Evolutionary conservation across 1,140 invertebrate genomes (phyloP), one percentile per base, ranked within the genome.

Genomic region (Sogatella furcifera): DNA sequence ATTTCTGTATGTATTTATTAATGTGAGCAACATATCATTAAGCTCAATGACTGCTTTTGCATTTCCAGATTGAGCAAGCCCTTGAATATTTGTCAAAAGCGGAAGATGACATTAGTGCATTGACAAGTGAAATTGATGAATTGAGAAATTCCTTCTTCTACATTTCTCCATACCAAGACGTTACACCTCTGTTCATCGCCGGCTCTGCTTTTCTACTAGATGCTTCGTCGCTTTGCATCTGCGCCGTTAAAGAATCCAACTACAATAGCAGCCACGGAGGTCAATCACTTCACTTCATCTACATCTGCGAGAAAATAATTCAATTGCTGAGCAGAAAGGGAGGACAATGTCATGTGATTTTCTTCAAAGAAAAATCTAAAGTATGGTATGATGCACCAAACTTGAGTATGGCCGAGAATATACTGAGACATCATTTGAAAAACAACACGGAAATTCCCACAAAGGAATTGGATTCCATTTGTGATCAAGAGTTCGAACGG

Each of bases 201-300:
- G 57, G 61, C 22, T 19, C 46, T 15, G 8, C 28, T 38, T 62
- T 62, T 15, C 28, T 62, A 13, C 15, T 62, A 0, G 61, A 62
- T 62, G 61, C 57, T 5, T 55, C 57, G 15, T 54, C 52, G 14
- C 17, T 62, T 9, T 14, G 54, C 2, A 11, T 53, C 21, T 17
- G 52, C 41, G 31, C 49, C 19, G 19, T 62, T 9, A 52, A 38
- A 53, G 34, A 59, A 44, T 22, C n/a, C 8, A 55, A 59, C 24
- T 62, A 59, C 44, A 14, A 42, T 17, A 1, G 13, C 15, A 11
- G 38, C 13, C 38, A 42, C 21, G 61, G 57, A 41, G 57, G 61
- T 24, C 61, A 62, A 59, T 2, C 55, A 15, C 22, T 62, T 2
- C 61, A 62, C 24, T 59, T 59, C 2, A 57, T 60, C 31, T 62